These are phyloP conservation scores for Hyalella azteca DNA, from an alignment of 2,888 invertebrate genomes.

Conservation along the genomic window DNA sequence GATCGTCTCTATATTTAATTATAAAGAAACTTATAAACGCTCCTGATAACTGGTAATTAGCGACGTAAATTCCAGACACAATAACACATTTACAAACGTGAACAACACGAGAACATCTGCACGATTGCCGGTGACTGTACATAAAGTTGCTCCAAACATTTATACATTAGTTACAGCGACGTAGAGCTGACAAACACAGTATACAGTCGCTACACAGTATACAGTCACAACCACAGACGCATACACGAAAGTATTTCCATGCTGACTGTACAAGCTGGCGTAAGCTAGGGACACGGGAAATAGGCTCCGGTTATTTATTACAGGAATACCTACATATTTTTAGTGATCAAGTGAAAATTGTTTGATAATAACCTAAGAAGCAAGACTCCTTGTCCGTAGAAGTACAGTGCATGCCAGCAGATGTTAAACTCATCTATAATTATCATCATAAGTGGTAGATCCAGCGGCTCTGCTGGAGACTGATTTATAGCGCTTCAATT, in stretches of 20 bases:
- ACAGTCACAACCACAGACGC: slow-evolving; percentile 3
- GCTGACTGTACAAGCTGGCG: neutral
- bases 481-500: too few relatives aligned
- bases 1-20: too few relatives aligned
- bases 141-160: neutral
- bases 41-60: too few relatives aligned
- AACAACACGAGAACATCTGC: neutral
- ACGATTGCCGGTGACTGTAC: neutral
- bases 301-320: neutral
- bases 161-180: neutral
- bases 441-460: too few relatives aligned
- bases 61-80: neutral
- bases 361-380: neutral
- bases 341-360: neutral
- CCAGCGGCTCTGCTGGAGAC: too few relatives aligned
- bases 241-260: neutral
- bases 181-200: neutral
- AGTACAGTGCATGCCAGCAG: too few relatives aligned
- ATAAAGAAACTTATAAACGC: too few relatives aligned
- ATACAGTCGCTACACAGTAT: too few relatives aligned
- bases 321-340: neutral
- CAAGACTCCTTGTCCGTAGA: neutral
- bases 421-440: too few relatives aligned
- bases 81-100: neutral
- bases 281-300: neutral